Conservation (phyloP, 2,797 vertebrate genomes). For the Crocidura indochinensis region DNA sequence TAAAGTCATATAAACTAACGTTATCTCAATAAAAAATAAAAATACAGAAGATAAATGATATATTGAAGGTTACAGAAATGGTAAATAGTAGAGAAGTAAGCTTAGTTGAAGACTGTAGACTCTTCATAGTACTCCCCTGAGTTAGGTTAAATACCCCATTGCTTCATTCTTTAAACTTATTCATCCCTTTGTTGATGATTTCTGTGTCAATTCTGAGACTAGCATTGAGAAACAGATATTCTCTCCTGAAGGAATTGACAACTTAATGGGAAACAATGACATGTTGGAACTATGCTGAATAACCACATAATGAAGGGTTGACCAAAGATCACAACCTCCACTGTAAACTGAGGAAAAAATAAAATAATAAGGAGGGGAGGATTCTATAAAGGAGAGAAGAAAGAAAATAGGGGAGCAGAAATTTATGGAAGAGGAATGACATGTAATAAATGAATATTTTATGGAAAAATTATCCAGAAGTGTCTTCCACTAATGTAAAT, state of each 20-base stretch:
- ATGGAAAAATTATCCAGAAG: not conserved
- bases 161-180: not conserved
- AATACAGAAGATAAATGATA: not conserved
- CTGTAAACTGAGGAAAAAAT: not conserved
- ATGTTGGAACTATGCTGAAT: too few relatives aligned
- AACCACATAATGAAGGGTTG: not conserved
- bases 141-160: not conserved
- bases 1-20: too few relatives aligned
- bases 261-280: not conserved
- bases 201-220: not conserved
- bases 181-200: not conserved
- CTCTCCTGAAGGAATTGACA: not conserved
- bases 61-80: not conserved
- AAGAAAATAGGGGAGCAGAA: not conserved
- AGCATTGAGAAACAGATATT: not conserved
- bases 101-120: not conserved
- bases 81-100: too few relatives aligned
- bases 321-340: not conserved
- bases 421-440: not conserved
- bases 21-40: too few relatives aligned
- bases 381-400: too few relatives aligned
- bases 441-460: not conserved
- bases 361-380: not conserved
- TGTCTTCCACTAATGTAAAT: not conserved
- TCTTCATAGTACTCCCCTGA: not conserved